Conservation (phyloP, 2,888 invertebrate genomes). For the Lithophane ornitopus region DNA sequence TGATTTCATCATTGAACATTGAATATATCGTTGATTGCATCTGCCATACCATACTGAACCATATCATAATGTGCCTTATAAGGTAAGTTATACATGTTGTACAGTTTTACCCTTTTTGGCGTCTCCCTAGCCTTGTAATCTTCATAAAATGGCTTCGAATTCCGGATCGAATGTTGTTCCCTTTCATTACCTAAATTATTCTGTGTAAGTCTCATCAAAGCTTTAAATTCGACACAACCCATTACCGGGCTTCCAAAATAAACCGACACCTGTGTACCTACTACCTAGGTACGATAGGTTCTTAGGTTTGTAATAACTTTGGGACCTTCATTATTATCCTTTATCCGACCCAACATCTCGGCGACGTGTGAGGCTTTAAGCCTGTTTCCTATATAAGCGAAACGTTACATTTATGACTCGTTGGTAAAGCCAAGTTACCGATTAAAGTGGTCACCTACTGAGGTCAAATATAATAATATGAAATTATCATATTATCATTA, state of each 20-base stretch:
- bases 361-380: conserved; percentile 19
- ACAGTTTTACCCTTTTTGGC: conserved; percentile 11
- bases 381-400: not conserved
- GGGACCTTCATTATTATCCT: conserved; percentile 54
- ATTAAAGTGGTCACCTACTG: not conserved
- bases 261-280: conserved; percentile 41
- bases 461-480: too few relatives aligned
- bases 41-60: not conserved
- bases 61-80: not conserved
- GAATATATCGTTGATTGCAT: not conserved
- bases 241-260: conserved; percentile 35
- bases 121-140: conserved; percentile 26
- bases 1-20: not conserved
- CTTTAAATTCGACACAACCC: conserved; percentile 38
- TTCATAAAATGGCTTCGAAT: conserved; percentile 38
- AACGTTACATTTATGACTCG: not conserved
- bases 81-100: not conserved
- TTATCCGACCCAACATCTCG: conserved; percentile 23
- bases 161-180: conserved; percentile 31
- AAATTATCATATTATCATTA: too few relatives aligned
- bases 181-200: conserved; percentile 60
- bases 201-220: conserved; percentile 32
- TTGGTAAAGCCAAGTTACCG: not conserved
- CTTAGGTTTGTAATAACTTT: conserved; percentile 45
- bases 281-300: conserved; percentile 20